Evolutionary conservation across 2,113 vertebrate species (phyloP).

Genomic region (Anas platyrhynchos): DNA sequence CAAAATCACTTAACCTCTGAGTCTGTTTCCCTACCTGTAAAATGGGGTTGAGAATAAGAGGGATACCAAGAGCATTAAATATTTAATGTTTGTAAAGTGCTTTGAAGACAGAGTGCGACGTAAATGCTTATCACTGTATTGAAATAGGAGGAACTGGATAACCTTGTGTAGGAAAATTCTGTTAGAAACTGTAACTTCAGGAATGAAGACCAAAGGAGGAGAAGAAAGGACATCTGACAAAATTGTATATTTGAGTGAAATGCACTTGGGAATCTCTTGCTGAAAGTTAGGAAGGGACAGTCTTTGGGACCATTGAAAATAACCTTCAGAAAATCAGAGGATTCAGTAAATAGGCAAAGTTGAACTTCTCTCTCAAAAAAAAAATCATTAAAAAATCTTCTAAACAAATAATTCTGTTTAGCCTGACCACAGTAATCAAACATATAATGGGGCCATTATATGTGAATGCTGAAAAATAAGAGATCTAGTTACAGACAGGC

Average conservation of each 20-base stretch:
- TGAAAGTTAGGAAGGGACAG: background rate
- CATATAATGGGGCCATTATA: background rate
- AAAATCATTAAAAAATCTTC: background rate
- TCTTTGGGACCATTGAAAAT: background rate
- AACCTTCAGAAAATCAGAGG: background rate
- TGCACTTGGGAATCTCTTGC: background rate
- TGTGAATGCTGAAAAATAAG: background rate
- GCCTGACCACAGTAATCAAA: background rate
- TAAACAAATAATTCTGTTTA: background rate
- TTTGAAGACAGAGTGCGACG: conserved; percentile 43
- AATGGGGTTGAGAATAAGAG: conserved; percentile 31
- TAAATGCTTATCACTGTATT: conserved; percentile 33
- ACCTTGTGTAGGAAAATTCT: background rate
- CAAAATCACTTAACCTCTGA: conserved; percentile 64
- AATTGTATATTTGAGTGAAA: background rate
- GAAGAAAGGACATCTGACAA: background rate
- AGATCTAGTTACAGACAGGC: background rate
- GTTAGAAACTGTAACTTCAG: background rate
- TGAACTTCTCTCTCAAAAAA: background rate
- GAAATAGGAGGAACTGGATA: background rate
- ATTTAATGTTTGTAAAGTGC: conserved; percentile 58
- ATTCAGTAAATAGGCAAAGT: background rate
- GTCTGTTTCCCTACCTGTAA: conserved; percentile 42
- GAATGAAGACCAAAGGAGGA: background rate
- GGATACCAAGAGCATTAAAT: conserved; percentile 48